These are phyloP conservation scores for Sternarchorhynchus goeldii DNA, from an alignment of 2,797 vertebrate genomes.

Conservation along the genomic window DNA sequence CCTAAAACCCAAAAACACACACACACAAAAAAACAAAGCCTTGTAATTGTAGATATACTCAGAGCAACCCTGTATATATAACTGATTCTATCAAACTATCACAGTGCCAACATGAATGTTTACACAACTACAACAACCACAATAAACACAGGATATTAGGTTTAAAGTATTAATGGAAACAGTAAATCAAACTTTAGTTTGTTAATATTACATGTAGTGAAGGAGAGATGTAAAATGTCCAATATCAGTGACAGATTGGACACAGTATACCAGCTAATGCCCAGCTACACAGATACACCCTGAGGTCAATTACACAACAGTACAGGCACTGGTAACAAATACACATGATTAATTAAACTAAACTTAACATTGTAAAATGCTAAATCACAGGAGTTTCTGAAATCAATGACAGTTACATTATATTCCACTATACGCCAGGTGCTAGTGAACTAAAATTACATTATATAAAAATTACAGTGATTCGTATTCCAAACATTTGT, in stretches of 20 bases:
- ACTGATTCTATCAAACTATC: too few species aligned
- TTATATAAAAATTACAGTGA: too few species aligned
- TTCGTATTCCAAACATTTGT: too few species aligned
- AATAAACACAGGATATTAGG: conserved; percentile 42
- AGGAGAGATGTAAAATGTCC: conserved; percentile 57
- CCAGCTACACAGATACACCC: conserved; percentile 30
- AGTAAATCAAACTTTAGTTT: conserved; percentile 58
- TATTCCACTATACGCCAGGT: too few species aligned
- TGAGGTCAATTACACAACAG: conserved; percentile 57
- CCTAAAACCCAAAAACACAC: conserved; percentile 62
- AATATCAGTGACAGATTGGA: conserved; percentile 60
- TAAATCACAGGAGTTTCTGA: conserved; percentile 5
- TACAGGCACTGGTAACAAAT: conserved; percentile 55
- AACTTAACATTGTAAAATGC: conserved; percentile 23
- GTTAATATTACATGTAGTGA: conserved; percentile 59
- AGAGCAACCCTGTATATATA: background rate
- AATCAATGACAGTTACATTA: background rate
- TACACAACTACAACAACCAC: conserved; percentile 27
- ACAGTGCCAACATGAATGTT: conserved; percentile 30
- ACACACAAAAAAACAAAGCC: conserved; percentile 27
- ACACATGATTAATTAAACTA: conserved; percentile 55
- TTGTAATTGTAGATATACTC: background rate
- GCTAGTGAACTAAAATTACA: too few species aligned
- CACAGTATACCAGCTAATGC: conserved; percentile 60
- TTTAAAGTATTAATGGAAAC: conserved; percentile 44